Evolutionary conservation across 1,140 invertebrate species (phyloP).

Genomic region (Anthonomus grandis): DNA sequence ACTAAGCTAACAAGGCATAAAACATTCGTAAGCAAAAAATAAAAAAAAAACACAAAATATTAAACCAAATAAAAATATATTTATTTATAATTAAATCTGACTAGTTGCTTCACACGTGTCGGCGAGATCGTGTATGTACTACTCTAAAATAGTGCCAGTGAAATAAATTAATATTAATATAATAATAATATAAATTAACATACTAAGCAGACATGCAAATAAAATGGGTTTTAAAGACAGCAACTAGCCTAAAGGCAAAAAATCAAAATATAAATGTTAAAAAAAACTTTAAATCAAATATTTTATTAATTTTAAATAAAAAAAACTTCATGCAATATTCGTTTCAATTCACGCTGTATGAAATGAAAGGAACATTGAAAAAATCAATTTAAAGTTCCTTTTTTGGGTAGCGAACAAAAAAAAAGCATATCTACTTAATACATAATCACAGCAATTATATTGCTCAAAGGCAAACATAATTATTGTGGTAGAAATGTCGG

Average conservation of each 20-base stretch:
- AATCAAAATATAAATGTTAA: too few species aligned
- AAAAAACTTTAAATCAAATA: too few species aligned
- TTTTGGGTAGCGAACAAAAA: too few species aligned
- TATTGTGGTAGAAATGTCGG: background rate
- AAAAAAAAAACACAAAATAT: slow-evolving; percentile 37
- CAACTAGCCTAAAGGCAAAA: slow-evolving; percentile 41
- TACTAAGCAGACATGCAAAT: slow-evolving; percentile 45
- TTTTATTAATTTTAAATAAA: too few species aligned
- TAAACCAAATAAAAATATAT: slow-evolving; percentile 36
- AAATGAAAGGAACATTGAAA: too few species aligned
- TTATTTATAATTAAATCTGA: slow-evolving; percentile 37
- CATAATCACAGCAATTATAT: slow-evolving; percentile 15
- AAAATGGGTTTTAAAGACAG: slow-evolving; percentile 34
- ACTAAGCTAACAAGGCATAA: slow-evolving; percentile 31
- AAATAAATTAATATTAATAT: slow-evolving; percentile 31
- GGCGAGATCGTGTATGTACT: slow-evolving; percentile 39
- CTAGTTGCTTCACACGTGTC: slow-evolving; percentile 50
- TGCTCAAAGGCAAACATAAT: slow-evolving; percentile 9
- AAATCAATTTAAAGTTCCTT: too few species aligned
- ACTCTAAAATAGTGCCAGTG: slow-evolving; percentile 38
- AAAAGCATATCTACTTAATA: slow-evolving; percentile 46
- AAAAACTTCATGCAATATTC: too few species aligned
- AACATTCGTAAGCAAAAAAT: slow-evolving; percentile 39
- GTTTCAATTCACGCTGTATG: too few species aligned
- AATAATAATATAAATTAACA: slow-evolving; percentile 30